Percentiles rank a stretch among this genome's conserved stretches.
These are phyloP conservation scores for Parauchenoglanis punctatus DNA, from an alignment of 2,797 vertebrate species.

Conservation along the genomic window DNA sequence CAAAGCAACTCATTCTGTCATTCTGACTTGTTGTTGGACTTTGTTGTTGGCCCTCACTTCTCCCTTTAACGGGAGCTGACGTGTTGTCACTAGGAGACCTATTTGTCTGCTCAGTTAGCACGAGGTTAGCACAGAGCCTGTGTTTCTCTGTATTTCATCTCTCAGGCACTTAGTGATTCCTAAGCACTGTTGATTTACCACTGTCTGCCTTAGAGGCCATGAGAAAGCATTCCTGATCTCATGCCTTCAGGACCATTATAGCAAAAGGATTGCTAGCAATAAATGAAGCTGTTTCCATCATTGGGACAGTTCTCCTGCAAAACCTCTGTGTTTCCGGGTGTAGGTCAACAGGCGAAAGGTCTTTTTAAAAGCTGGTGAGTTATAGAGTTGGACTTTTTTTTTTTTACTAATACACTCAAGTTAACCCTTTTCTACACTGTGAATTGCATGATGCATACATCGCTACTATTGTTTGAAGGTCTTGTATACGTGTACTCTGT, in stretches of 20 bases:
- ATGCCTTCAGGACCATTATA: conserved; percentile 38
- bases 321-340: conserved; percentile 3
- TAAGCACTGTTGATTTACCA: conserved; percentile 46
- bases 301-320: conserved; percentile 20
- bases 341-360: neutral
- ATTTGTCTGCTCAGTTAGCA: conserved; percentile 35
- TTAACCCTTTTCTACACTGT: neutral
- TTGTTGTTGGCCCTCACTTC: neutral
- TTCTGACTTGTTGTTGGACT: neutral
- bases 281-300: conserved; percentile 37
- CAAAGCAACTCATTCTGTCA: neutral
- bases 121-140: conserved; percentile 10
- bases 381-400: neutral
- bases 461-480: neutral
- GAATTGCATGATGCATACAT: neutral
- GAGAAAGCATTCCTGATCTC: conserved; percentile 40
- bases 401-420: conserved; percentile 8
- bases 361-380: conserved; percentile 18
- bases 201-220: conserved; percentile 39
- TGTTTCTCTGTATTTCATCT: conserved; percentile 39
- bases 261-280: conserved; percentile 29
- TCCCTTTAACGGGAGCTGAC: conserved; percentile 3
- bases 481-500: neutral
- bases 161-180: conserved; percentile 23
- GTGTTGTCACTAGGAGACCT: conserved; percentile 29